Evolutionary conservation across 2,113 vertebrate genomes (phyloP).

Genomic region (Neoarius graeffei): DNA sequence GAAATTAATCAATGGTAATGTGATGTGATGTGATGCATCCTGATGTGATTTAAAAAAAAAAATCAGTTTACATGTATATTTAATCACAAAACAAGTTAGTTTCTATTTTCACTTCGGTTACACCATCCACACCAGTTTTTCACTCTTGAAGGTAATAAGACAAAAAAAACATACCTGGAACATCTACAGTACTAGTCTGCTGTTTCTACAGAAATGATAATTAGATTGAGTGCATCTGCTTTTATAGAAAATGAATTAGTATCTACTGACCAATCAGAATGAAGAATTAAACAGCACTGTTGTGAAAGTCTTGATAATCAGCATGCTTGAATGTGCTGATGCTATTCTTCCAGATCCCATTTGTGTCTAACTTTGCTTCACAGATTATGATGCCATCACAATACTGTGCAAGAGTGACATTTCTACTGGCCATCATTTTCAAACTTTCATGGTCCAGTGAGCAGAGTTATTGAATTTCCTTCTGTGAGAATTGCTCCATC

Average conservation of each 20-base stretch:
- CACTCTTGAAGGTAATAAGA: neutral
- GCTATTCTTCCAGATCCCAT: neutral
- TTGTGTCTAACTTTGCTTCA: neutral
- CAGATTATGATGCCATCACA: neutral
- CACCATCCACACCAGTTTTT: neutral
- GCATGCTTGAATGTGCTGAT: neutral
- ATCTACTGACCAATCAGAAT: neutral
- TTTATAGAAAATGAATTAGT: neutral
- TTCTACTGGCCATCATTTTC: neutral
- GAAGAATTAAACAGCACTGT: neutral
- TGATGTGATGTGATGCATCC: neutral
- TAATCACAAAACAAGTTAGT: neutral
- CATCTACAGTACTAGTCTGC: neutral
- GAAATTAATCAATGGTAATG: neutral
- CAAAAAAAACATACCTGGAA: neutral
- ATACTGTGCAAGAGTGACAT: neutral
- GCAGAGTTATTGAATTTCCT: conserved; percentile 1
- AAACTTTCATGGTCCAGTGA: neutral
- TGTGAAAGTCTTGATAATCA: neutral
- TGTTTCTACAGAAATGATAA: neutral
- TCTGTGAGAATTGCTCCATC: neutral
- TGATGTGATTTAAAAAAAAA: neutral
- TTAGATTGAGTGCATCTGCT: neutral
- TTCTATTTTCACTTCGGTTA: neutral
- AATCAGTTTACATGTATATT: neutral